Evolutionary conservation across 2,113 vertebrate species (phyloP), one percentile per base, ranked within the genome.

Genomic region (Dipodomys stephensi): DNA sequence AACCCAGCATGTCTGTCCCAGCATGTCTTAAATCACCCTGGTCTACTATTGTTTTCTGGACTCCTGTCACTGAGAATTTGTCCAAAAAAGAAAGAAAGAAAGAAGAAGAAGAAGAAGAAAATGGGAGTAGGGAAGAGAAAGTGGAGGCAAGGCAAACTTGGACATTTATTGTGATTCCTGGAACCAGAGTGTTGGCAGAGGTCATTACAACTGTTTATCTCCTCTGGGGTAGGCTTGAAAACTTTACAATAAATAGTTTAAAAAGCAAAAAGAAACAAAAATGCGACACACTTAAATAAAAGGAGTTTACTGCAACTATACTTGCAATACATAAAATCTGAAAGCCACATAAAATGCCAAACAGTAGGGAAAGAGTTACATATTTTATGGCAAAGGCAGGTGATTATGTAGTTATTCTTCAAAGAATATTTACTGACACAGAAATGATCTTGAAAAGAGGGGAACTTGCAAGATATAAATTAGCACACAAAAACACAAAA

Each of bases 41-140:
- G 20, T 69, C 91, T 69, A 53, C 12, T 12, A 39, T 19, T 32
- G 81, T 69, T 65, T 73, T 88, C 83, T 87, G 68, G 46, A 62
- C 35, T 84, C 81, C 49, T 57, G 30, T 65, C 15, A 68, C 4
- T 35, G 12, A 44, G 35, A 87, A 88, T 86, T 23, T 62, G 16
- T 72, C 68, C 57, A 88, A 64, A 90, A 30, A 80, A 94, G 87
- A 94, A 88, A 39, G 4, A n/a, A 88, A 64, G 88, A 30, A 80
- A 94, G 35, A 39, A 4, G 35, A 39, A 4, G 35, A 39, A 39
- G 39, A 39, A 6, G 39, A 39, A 39, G 35, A 39, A 39, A 39
- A 39, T 39, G 35, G 12, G 69, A 84, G 11, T 25, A 87, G 87
- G 73, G 83, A 93, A 72, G 44, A 83, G 0, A 73, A 15, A 2